Percentiles rank a stretch among this genome's conserved stretches.
phyloP scores from a whole-genome alignment of 2,113 vertebrate species.

The Pygoscelis adeliae region DNA sequence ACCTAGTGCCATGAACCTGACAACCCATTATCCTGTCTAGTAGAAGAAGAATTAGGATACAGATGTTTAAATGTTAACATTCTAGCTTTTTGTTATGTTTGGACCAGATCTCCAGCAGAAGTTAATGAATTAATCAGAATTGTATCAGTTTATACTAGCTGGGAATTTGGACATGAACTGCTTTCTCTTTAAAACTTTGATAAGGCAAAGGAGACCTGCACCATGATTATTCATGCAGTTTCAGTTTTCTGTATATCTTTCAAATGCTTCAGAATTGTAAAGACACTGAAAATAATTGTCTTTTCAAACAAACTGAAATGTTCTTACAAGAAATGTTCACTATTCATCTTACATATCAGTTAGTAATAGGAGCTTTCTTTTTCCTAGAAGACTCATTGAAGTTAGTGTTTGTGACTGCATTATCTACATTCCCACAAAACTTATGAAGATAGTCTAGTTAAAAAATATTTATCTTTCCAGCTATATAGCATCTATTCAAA shows the following conservation, averaged over 20 bases:
- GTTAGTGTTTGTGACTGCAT: neutral
- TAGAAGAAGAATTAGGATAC: neutral
- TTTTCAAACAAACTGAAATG: neutral
- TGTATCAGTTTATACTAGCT: neutral
- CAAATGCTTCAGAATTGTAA: neutral
- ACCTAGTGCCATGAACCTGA: fast-evolving
- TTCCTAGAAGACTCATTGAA: neutral
- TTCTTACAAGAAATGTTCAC: neutral
- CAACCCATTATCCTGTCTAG: neutral
- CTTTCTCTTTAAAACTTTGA: neutral
- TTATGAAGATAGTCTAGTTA: neutral
- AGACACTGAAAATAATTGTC: neutral
- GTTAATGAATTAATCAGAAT: neutral
- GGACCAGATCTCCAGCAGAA: neutral
- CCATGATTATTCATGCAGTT: neutral
- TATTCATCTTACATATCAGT: neutral
- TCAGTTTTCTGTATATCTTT: neutral
- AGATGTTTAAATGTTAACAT: neutral
- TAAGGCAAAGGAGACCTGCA: neutral
- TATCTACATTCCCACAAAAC: neutral
- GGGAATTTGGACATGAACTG: neutral
- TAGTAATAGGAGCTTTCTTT: neutral
- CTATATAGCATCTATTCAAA: neutral
- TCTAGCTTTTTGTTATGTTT: neutral
- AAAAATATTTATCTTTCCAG: neutral